These are phyloP conservation scores for Drosophila rhopaloa DNA, from an alignment of 1,140 invertebrate species.

Conservation along the genomic window DNA sequence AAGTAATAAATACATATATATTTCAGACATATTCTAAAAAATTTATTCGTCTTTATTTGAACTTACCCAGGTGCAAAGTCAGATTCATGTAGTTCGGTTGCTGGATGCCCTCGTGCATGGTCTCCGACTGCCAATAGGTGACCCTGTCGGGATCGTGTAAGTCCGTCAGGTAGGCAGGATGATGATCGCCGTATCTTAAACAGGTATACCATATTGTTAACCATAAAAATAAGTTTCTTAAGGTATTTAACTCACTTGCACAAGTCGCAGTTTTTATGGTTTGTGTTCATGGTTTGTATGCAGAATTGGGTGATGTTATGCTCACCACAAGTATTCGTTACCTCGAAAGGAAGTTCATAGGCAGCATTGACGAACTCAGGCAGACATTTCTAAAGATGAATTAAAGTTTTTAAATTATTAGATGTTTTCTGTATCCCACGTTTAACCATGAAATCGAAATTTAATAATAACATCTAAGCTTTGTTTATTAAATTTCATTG, in stretches of 20 bases:
- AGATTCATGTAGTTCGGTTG: conserved; percentile 96
- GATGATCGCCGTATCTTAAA: conserved; percentile 68
- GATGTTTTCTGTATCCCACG: too few relatives aligned
- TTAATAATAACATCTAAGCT: too few relatives aligned
- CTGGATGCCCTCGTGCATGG: conserved; percentile 97
- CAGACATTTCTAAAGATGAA: conserved; percentile 89
- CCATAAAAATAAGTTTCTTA: not conserved
- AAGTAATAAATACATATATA: too few relatives aligned
- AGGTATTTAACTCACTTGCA: conserved; percentile 75
- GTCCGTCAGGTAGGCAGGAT: conserved; percentile 92
- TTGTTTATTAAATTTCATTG: too few relatives aligned
- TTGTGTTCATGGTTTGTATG: conserved; percentile 91
- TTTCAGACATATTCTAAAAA: too few relatives aligned
- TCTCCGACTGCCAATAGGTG: conserved; percentile 99
- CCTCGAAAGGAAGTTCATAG: conserved; percentile 93
- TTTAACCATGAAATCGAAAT: too few relatives aligned
- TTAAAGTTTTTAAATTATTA: too few relatives aligned
- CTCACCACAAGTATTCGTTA: conserved; percentile 97
- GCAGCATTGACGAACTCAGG: conserved; percentile 99
- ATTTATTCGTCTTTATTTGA: too few relatives aligned
- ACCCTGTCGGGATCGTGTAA: conserved; percentile 93
- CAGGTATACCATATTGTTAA: too few relatives aligned
- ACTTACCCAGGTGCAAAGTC: conserved; percentile 93
- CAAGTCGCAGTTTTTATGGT: conserved; percentile 86
- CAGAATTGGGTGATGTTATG: conserved; percentile 92